Conservation (phyloP, 2,113 vertebrate species). For the Malurus elegans region DNA sequence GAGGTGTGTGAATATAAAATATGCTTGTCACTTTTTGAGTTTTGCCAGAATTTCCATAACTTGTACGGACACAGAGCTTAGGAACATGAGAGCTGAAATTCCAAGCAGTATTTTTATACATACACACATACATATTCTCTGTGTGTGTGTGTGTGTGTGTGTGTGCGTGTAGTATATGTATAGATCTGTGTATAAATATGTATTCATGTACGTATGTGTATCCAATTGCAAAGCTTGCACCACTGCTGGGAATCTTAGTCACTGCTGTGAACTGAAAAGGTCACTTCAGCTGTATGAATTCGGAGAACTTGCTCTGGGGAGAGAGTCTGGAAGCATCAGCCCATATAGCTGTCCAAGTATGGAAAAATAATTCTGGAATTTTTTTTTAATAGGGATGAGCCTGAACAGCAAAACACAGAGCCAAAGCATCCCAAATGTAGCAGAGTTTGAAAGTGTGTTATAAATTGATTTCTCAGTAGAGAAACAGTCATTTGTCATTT, state of each 20-base stretch:
- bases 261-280: conserved; percentile 29
- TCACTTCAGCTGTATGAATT: conserved; percentile 16
- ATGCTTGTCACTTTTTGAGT: background rate
- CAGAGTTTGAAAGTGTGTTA: background rate
- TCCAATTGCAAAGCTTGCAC: background rate
- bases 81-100: background rate
- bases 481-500: background rate
- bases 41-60: conserved; percentile 10
- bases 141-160: background rate
- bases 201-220: background rate
- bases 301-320: conserved; percentile 48
- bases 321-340: background rate
- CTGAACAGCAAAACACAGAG: background rate
- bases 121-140: background rate
- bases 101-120: background rate
- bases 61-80: background rate
- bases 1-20: conserved; percentile 2
- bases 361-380: conserved; percentile 4
- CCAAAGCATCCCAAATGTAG: background rate
- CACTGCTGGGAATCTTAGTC: background rate
- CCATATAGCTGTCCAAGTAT: conserved; percentile 5
- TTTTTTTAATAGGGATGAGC: conserved; percentile 1
- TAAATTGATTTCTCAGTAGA: background rate
- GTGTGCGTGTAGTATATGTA: background rate
- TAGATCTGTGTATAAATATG: background rate